Conservation (phyloP, 1,140 invertebrate species). For the Cyclina sinensis region DNA sequence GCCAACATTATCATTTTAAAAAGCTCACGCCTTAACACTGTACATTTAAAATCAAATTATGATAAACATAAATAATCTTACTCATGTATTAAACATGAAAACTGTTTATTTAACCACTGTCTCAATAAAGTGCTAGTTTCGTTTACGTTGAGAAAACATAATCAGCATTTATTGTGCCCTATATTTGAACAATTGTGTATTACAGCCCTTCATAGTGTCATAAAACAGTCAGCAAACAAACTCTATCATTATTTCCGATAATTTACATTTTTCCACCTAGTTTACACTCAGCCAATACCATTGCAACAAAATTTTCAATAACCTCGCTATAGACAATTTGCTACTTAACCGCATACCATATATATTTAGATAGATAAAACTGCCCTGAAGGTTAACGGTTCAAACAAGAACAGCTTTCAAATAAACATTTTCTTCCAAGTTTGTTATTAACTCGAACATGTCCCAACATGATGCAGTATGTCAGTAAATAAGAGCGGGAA, state of each 20-base stretch:
- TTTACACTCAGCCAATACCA: constrained; percentile 8
- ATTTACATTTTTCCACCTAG: constrained; percentile 52
- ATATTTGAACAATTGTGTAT: constrained; percentile 16
- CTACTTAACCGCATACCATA: constrained; percentile 21
- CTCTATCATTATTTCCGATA: constrained; percentile 34
- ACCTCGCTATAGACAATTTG: not conserved
- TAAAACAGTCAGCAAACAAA: not conserved
- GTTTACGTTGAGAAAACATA: not conserved
- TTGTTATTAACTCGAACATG: constrained; percentile 4
- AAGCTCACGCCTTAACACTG: not conserved
- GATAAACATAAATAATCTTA: not conserved
- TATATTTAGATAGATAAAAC: constrained; percentile 33
- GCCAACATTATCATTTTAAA: too few relatives aligned
- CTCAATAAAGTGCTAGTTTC: not conserved
- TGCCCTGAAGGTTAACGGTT: not conserved
- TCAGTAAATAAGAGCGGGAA: constrained; percentile 1
- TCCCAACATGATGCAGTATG: not conserved
- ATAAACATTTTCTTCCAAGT: constrained; percentile 31
- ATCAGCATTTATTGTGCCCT: constrained; percentile 23
- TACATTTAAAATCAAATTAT: not conserved
- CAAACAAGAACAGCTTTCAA: constrained; percentile 9
- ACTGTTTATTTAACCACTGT: not conserved
- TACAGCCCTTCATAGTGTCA: not conserved
- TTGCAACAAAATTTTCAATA: constrained; percentile 30
- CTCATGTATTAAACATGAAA: not conserved